Evolutionary conservation across 2,888 invertebrate species (phyloP).

Genomic region (Nomada fabriciana): DNA sequence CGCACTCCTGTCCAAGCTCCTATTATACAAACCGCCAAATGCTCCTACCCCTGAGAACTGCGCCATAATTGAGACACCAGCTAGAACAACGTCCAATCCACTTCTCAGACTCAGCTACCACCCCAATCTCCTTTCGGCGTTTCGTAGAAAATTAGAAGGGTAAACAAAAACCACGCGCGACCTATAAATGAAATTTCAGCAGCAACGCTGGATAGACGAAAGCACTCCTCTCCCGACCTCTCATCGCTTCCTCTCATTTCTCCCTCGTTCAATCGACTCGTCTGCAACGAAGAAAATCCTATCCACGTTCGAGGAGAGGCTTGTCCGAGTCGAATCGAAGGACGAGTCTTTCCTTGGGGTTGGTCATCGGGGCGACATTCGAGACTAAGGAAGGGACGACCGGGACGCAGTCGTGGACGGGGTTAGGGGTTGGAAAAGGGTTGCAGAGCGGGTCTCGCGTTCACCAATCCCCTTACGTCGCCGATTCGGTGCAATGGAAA

Average conservation of each 20-base stretch:
- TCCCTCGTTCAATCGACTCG: background rate
- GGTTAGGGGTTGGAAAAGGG: slow-evolving; percentile 33
- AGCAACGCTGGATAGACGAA: background rate
- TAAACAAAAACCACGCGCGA: slow-evolving; percentile 23
- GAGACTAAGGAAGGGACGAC: slow-evolving; percentile 1
- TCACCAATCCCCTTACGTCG: slow-evolving; percentile 75
- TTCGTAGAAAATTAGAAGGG: background rate
- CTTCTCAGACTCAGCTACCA: background rate
- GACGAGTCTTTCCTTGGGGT: slow-evolving; percentile 3
- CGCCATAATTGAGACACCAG: slow-evolving; percentile 23
- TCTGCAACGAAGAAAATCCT: background rate
- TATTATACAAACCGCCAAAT: too few relatives aligned
- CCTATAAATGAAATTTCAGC: slow-evolving; percentile 17
- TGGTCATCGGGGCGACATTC: slow-evolving; percentile 1
- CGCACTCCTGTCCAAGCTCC: too few relatives aligned
- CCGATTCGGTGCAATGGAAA: slow-evolving; percentile 78
- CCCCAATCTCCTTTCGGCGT: background rate
- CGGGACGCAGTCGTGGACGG: background rate
- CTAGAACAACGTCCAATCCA: slow-evolving; percentile 18
- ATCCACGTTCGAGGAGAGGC: slow-evolving; percentile 14
- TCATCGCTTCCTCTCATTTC: background rate
- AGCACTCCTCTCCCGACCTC: background rate
- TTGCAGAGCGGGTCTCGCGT: slow-evolving; percentile 48
- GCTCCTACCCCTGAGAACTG: background rate
- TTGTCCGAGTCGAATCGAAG: slow-evolving; percentile 32